Evolutionary conservation across 2,113 vertebrate genomes (phyloP), one percentile per base, ranked within the genome.

Genomic region (Oenanthe melanoleuca): DNA sequence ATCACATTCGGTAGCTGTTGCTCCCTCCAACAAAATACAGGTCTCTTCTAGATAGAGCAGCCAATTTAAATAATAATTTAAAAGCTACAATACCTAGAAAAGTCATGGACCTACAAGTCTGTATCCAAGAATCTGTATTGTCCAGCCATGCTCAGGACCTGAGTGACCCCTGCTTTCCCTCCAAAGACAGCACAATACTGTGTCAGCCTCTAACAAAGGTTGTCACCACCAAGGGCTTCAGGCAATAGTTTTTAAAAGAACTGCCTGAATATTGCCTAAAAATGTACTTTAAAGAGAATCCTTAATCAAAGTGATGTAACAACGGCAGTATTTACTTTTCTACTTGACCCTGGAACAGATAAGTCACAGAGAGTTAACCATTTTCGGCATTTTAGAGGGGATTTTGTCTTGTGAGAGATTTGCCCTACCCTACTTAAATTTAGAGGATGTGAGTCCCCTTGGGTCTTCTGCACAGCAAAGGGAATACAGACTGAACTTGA

Each of bases 251-350:
- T 75, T 90, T 70, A 34, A 70, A 88, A 88, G 6, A 86, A 40
- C 14, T 34, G 16, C 34, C 55, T 86, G 64, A 47, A 42, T 83
- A 59, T 63, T 90, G 42, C 55, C 44, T 53, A 66, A 94, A 90
- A 96, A 66, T 28, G 25, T 83, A 38, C 67, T 86, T 92, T 66
- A 93, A 92, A 93, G 71, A 64, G 75, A 93, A 80, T 88, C 17
- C 44, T 88, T 83, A 86, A 75, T 93, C 53, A 61, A 83, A 88
- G 38, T 52, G 55, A 49, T 70, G 14, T 53, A 88, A 90, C 45
- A 75, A 74, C 60, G 52, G 24, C 15, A 71, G 10, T 83, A 78
- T 90, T 92, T 94, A 37, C 49, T 88, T 90, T 92, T 78, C 34
- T 63, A 22, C 29, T 77, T 0, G 0, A 24, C 69, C 64, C 21